Percentiles rank a stretch among this genome's conserved stretches.
These are phyloP conservation scores for Perca flavescens DNA, from an alignment of 2,113 vertebrate genomes.

Conservation along the genomic window DNA sequence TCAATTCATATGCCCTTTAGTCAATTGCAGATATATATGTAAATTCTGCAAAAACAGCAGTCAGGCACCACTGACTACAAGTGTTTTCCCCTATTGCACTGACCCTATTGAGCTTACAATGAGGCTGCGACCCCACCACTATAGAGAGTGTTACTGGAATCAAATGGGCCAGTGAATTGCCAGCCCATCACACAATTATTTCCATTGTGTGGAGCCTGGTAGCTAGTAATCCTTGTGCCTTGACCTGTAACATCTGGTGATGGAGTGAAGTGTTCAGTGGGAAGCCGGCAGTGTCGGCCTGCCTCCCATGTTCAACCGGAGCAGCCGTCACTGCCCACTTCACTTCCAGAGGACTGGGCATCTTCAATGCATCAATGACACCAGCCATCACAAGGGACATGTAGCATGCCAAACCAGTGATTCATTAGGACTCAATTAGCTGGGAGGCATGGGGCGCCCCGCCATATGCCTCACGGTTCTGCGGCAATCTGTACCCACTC, in stretches of 20 bases:
- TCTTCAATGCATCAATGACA: constrained; percentile 79
- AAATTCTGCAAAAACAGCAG: constrained; percentile 22
- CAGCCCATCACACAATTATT: constrained; percentile 69
- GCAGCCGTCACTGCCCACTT: constrained; percentile 54
- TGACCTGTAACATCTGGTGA: constrained; percentile 75
- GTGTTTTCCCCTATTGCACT: constrained; percentile 31
- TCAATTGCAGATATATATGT: constrained; percentile 6
- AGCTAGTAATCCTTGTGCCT: constrained; percentile 53
- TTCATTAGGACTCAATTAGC: constrained; percentile 84
- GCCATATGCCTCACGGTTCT: constrained; percentile 79
- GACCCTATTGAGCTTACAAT: constrained; percentile 50
- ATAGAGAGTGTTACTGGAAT: constrained; percentile 49
- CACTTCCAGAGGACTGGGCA: constrained; percentile 63
- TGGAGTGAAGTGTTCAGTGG: constrained; percentile 57
- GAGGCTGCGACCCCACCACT: constrained; percentile 29
- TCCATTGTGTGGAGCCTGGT: constrained; percentile 61
- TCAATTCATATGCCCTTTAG: constrained; percentile 1
- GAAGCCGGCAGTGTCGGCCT: constrained; percentile 50
- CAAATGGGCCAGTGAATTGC: constrained; percentile 70
- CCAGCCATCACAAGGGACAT: constrained; percentile 73
- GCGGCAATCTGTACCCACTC: constrained; percentile 71
- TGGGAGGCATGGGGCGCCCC: constrained; percentile 71
- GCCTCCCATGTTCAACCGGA: constrained; percentile 42
- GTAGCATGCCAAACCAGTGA: constrained; percentile 78
- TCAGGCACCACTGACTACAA: constrained; percentile 26